Evolutionary conservation across 2,797 vertebrate genomes (phyloP).

Genomic region (Micromesistius poutassou): DNA sequence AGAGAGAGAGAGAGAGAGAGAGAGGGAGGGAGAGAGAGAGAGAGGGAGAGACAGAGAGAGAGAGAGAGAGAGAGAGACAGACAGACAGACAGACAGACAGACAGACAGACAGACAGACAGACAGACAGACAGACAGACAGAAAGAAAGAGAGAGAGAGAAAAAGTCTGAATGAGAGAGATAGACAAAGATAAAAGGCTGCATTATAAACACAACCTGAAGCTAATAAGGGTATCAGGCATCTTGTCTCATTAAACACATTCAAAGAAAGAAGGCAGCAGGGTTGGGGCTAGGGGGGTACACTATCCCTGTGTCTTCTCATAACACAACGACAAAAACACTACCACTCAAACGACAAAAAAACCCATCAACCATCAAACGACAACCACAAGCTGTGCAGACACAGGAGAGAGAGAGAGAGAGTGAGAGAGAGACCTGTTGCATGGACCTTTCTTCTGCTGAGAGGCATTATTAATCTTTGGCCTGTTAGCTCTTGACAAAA

Average conservation of each 20-base stretch:
- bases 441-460: conserved; percentile 60
- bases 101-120: neutral
- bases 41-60: conserved; percentile 30
- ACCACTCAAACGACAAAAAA: conserved; percentile 59
- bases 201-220: conserved; percentile 7
- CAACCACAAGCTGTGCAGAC: conserved; percentile 39
- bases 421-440: conserved; percentile 67
- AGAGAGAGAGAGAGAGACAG: neutral
- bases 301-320: conserved; percentile 64
- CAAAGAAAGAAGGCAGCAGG: conserved; percentile 53
- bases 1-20: conserved; percentile 29
- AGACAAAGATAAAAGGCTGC: neutral
- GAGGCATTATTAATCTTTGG: conserved; percentile 69
- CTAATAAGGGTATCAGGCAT: conserved; percentile 32
- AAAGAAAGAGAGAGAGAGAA: neutral
- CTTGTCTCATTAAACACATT: conserved; percentile 55
- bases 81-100: neutral
- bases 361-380: conserved; percentile 14
- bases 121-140: neutral
- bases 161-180: neutral
- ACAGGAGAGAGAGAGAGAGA: neutral
- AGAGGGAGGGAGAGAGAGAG: conserved; percentile 34
- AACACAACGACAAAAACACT: conserved; percentile 43
- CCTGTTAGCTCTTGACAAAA: conserved; percentile 64
- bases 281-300: conserved; percentile 18